phyloP scores from a whole-genome alignment of 2,888 invertebrate genomes.

The Latrodectus elegans region DNA sequence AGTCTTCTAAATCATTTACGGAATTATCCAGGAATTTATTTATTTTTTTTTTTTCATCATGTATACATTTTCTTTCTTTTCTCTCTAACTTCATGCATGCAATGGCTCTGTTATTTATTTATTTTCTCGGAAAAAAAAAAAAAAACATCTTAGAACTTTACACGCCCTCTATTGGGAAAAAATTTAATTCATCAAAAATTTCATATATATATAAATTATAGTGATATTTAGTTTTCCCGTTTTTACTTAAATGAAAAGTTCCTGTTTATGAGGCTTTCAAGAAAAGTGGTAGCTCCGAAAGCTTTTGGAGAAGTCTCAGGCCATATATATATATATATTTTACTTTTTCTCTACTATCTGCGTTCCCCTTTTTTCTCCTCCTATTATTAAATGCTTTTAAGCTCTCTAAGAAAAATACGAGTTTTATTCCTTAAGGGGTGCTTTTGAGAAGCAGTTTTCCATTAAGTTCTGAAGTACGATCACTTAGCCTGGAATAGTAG shows the following conservation, averaged over 20 bases:
- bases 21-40: constrained; percentile 23
- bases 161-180: constrained; percentile 55
- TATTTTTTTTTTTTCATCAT: constrained; percentile 8
- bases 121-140: constrained; percentile 29
- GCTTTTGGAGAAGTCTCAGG: constrained; percentile 27
- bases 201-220: constrained; percentile 2
- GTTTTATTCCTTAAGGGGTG: constrained; percentile 59
- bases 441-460: constrained; percentile 64
- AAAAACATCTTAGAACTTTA: constrained; percentile 14
- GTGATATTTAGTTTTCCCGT: constrained; percentile 58
- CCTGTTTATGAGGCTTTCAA: constrained; percentile 63
- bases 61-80: not conserved
- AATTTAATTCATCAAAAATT: constrained; percentile 62
- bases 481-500: constrained; percentile 57
- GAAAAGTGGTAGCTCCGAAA: constrained; percentile 52
- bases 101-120: constrained; percentile 34
- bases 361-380: constrained; percentile 36
- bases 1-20: constrained; percentile 64
- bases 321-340: constrained; percentile 7
- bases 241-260: constrained; percentile 59
- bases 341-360: constrained; percentile 24
- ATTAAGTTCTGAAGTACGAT: constrained; percentile 63
- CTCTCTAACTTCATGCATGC: constrained; percentile 15
- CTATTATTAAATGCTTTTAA: constrained; percentile 64
- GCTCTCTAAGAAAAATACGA: constrained; percentile 59